Base-by-base conservation (phyloP, 2,113 vertebrate species). In the Limanda limanda region DNA sequence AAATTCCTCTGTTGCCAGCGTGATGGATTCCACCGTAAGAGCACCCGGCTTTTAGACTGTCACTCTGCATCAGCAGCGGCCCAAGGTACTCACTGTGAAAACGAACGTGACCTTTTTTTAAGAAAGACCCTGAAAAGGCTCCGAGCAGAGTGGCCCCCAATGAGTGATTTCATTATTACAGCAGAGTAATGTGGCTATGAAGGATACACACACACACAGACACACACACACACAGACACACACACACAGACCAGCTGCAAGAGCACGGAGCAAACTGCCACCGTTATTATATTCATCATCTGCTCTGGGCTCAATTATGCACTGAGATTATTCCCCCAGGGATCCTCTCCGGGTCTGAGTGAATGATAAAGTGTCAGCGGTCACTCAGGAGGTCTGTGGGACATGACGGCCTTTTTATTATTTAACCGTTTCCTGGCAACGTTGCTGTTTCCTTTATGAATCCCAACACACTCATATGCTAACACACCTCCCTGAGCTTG, bases 121-220 rank as follows among this genome's bases (percentile, higher is more conserved):
- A 24, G 24, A 57, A 27, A 37, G 69, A 79, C 45, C 68, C 68
- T 31, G 71, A 65, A 69, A 57, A 54, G 63, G 51, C 71, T 78
- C 17, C 12, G 61, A 70, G 79, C 58, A 6, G 31, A 81, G 77
- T 8, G 83, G 52, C 42, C 66, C n/a, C n/a, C 73, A 58, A 10
- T 17, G 78, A 79, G 71, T 71, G 82, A 88, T 87, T 86, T 76
- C 70, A 91, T 88, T 85, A 83, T 86, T 81, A 65, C 57, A 59
- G 51, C 51, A 0, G 18, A n/a, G 63, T 72, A 70, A 83, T 66
- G 74, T 52, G 20, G 37, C 0, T 61, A 85, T 61, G 60, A 71
- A 45, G 85, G 68, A 72, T 48, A 31, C 31, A 31, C 31, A 27
- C 25, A 27, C 25, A 27, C 25, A 27, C 25, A 27, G 2, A 27